Evolutionary conservation across 2,113 vertebrate genomes (phyloP), one percentile per base, ranked within the genome.

Genomic region (Morphnarchus princeps): DNA sequence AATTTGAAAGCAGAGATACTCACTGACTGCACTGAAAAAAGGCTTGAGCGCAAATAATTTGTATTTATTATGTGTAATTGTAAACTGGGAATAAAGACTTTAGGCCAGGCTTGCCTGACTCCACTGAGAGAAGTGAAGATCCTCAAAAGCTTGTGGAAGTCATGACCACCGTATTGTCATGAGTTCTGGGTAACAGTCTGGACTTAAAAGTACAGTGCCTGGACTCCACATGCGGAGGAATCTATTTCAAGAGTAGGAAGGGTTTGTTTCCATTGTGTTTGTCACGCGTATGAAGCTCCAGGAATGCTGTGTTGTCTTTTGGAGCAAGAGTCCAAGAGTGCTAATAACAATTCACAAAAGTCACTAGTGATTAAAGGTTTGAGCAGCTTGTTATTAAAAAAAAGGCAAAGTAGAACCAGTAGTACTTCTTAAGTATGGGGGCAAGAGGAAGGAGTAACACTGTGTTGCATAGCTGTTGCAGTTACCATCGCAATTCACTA

Each of bases 91-190:
- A 29, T 55, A 15, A 69, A 54, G 11, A 29, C 40, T 50, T 66
- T 17, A 59, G 57, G 57, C 69, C n/a, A 79, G 84, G 59, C 50
- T 52, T 74, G 45, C 38, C 19, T 74, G 55, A 32, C 45, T 67
- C 19, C 17, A 4, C 16, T 25, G 26, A 59, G 61, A 85, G 69
- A 84, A 87, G n/a, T 2, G 3, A 74, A 63, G 45, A 25, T 70
- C 25, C 55, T 82, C 69, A 32, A 31, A 54, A 79, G 47, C 14
- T 50, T 71, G n/a, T 87, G 61, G 65, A 73, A 87, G 70, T 74
- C 16, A 20, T 2, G 70, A 49, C 47, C 28, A 21, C 31, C 6
- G 20, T 1, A 0, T 55, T 88, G 4, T 4, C 19, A 1, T 19
- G 59, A 84, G 69, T 32, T 82, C 20, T 57, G 77, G n/a, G 3